A percentile compares a stretch with the other conserved stretches of the same genome.
phyloP scores from a whole-genome alignment of 1,140 invertebrate genomes.

The Anoplophora glabripennis region DNA sequence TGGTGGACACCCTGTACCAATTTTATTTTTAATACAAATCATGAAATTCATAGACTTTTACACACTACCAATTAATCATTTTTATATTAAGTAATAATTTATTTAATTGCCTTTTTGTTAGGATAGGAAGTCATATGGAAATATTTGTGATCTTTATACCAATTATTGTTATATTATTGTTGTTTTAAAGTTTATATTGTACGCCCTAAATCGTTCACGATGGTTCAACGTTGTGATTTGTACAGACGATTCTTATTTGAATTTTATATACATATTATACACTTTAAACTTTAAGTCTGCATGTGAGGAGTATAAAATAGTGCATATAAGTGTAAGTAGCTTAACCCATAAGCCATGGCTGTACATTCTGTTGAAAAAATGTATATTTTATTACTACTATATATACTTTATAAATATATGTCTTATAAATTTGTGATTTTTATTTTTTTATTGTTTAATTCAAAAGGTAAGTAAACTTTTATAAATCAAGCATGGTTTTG shows the following conservation, averaged over 20 bases:
- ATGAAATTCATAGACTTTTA: background rate
- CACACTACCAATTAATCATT: background rate
- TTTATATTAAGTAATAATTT: background rate
- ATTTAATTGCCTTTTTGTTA: background rate
- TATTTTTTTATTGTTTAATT: background rate
- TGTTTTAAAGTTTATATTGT: background rate
- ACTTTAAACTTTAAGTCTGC: background rate
- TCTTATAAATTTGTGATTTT: background rate
- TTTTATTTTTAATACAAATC: too few relatives aligned
- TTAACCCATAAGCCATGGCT: background rate
- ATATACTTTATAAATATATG: background rate
- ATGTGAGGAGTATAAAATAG: background rate
- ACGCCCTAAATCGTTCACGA: background rate
- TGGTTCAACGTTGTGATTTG: background rate
- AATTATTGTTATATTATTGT: background rate
- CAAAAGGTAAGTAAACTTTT: background rate
- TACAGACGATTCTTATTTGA: background rate
- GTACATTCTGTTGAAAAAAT: constrained; percentile 10
- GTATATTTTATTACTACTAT: constrained; percentile 13
- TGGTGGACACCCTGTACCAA: too few relatives aligned
- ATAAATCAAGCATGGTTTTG: background rate
- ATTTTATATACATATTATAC: background rate
- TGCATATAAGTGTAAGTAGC: constrained; percentile 3
- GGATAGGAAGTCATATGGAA: background rate
- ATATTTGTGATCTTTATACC: background rate